Conservation (phyloP, 2,113 vertebrate species). For the Dolichotis patagonum region DNA sequence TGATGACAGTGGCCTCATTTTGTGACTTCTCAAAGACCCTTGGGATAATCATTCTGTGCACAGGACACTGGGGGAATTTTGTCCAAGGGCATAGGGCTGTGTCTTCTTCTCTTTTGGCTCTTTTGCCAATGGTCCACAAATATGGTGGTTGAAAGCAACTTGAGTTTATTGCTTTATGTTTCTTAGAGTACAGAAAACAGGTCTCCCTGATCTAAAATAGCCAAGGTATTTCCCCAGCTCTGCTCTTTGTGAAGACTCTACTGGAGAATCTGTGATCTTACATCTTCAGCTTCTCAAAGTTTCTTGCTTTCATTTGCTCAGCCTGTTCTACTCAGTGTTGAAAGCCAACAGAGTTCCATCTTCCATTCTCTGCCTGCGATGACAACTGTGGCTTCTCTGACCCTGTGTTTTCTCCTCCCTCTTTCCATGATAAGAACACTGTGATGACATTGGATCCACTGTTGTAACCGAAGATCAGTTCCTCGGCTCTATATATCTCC, state of each 20-base stretch:
- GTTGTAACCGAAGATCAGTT: not conserved
- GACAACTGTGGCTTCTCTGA: not conserved
- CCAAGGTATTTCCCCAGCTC: not conserved
- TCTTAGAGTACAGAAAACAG: not conserved
- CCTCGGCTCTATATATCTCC: not conserved
- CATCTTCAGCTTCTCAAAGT: not conserved
- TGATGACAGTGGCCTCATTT: fast-evolving
- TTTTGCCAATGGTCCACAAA: fast-evolving
- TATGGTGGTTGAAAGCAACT: fast-evolving
- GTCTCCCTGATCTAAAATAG: not conserved
- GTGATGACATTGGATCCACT: not conserved
- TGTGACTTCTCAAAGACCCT: fast-evolving
- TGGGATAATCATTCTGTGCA: fast-evolving
- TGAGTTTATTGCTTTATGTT: fast-evolving
- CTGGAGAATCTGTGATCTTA: fast-evolving
- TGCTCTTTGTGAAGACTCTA: not conserved
- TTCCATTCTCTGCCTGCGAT: not conserved
- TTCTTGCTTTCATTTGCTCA: fast-evolving
- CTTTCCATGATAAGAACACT: fast-evolving
- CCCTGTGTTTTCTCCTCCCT: not conserved
- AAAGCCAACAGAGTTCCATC: fast-evolving
- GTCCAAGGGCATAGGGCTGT: fast-evolving
- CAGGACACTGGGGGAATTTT: fast-evolving
- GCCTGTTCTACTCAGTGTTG: fast-evolving
- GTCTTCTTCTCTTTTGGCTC: not conserved